phyloP scores from a whole-genome alignment of 2,888 invertebrate genomes.

The Sepiola atlantica region DNA sequence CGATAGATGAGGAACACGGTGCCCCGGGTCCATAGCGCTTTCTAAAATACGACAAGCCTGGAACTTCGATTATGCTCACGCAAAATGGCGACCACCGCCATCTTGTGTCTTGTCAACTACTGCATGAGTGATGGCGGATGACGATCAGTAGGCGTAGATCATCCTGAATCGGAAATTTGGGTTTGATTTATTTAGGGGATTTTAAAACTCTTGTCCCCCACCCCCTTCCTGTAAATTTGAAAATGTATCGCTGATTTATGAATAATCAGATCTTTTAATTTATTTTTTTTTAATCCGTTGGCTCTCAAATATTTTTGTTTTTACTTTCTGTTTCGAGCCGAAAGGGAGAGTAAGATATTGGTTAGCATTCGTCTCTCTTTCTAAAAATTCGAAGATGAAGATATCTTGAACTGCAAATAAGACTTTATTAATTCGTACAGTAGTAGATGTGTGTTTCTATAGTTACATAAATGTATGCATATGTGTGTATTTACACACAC shows the following conservation, averaged over 20 bases:
- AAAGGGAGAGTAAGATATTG: background rate
- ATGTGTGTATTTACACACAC: background rate
- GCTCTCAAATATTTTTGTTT: background rate
- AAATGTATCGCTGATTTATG: conserved; percentile 5
- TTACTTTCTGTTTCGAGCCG: background rate
- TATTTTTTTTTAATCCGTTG: background rate
- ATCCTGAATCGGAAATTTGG: background rate
- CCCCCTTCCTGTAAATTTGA: background rate
- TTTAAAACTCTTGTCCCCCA: background rate
- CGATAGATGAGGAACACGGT: background rate
- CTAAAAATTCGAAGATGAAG: background rate
- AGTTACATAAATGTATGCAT: background rate
- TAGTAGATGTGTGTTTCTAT: background rate
- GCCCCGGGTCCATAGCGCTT: background rate
- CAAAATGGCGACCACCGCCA: background rate
- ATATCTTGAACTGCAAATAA: background rate
- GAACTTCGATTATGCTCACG: background rate
- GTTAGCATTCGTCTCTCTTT: background rate
- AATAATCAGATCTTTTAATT: background rate
- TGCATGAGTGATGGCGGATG: background rate
- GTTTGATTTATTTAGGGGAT: background rate
- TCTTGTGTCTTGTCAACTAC: background rate
- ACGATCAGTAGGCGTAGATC: background rate
- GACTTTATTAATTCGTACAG: background rate
- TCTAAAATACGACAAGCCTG: background rate